Conservation (phyloP, 2,797 vertebrate species). For the Agapornis canus region DNA sequence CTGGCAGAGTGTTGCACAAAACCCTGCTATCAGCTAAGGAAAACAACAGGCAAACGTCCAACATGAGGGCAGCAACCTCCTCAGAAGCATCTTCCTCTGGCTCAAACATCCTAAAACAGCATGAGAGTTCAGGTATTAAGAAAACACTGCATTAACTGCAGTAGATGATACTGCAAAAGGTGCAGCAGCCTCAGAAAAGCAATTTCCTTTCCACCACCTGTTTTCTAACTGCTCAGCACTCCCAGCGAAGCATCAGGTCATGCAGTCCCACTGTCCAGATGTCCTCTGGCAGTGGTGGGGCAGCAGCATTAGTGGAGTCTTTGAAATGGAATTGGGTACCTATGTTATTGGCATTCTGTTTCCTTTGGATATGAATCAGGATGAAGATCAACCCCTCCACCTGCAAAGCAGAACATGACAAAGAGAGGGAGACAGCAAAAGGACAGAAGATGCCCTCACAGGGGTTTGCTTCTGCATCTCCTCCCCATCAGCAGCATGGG, state of each 20-base stretch:
- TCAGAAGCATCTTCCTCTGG: neutral
- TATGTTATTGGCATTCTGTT: neutral
- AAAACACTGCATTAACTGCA: neutral
- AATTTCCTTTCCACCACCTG: neutral
- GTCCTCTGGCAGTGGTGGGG: neutral
- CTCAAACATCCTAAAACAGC: neutral
- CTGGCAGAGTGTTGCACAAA: neutral
- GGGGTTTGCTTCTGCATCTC: neutral
- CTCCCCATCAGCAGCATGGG: neutral
- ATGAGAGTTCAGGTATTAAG: neutral
- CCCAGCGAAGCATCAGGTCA: rapidly evolving
- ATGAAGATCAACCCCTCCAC: neutral
- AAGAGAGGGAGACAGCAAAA: neutral
- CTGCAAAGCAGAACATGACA: neutral
- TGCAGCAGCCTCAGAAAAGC: neutral
- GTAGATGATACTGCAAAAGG: neutral
- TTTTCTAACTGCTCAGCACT: neutral
- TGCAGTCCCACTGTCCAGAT: neutral
- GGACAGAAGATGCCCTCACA: neutral
- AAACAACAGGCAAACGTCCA: neutral
- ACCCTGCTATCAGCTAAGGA: neutral
- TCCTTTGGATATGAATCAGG: neutral
- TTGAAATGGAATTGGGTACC: neutral
- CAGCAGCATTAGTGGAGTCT: neutral
- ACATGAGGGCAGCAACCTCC: neutral